Conservation (phyloP, 2,888 invertebrate genomes). For the Tortricodes alternella region DNA sequence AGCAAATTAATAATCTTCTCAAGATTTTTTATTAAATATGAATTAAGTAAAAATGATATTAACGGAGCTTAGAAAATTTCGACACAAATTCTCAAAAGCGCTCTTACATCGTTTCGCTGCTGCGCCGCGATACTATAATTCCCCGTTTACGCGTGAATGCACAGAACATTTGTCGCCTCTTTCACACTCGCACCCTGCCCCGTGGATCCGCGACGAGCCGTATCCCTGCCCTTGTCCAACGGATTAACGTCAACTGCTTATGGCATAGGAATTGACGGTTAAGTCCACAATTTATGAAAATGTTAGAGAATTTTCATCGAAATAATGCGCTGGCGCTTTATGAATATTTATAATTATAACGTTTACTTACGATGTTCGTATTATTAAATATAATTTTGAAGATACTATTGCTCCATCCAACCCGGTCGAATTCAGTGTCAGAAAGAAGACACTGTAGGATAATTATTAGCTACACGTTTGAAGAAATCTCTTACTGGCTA, state of each 20-base stretch:
- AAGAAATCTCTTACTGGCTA: too few species aligned
- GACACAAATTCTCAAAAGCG: conserved; percentile 6
- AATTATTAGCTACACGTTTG: too few species aligned
- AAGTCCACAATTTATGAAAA: conserved; percentile 61
- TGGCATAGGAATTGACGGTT: conserved; percentile 71
- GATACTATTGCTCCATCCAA: neutral
- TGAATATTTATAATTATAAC: conserved; percentile 18
- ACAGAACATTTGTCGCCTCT: conserved; percentile 76
- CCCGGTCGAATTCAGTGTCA: neutral
- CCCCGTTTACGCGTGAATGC: conserved; percentile 77
- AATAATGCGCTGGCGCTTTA: conserved; percentile 25
- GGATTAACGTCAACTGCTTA: conserved; percentile 76
- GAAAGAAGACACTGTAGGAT: too few species aligned
- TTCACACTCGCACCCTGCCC: conserved; percentile 60
- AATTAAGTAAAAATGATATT: too few species aligned
- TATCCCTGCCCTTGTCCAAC: conserved; percentile 63
- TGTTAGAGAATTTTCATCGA: conserved; percentile 46
- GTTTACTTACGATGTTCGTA: conserved; percentile 5
- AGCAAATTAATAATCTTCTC: too few species aligned
- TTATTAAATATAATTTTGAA: conserved; percentile 10
- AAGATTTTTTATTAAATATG: too few species aligned
- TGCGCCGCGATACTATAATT: conserved; percentile 61
- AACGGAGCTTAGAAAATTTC: neutral
- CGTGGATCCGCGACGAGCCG: conserved; percentile 63
- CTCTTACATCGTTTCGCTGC: conserved; percentile 64